These are phyloP conservation scores for Acanthaster planci DNA, from an alignment of 35 echinoderm and acorn worm species.

Conservation along the genomic window DNA sequence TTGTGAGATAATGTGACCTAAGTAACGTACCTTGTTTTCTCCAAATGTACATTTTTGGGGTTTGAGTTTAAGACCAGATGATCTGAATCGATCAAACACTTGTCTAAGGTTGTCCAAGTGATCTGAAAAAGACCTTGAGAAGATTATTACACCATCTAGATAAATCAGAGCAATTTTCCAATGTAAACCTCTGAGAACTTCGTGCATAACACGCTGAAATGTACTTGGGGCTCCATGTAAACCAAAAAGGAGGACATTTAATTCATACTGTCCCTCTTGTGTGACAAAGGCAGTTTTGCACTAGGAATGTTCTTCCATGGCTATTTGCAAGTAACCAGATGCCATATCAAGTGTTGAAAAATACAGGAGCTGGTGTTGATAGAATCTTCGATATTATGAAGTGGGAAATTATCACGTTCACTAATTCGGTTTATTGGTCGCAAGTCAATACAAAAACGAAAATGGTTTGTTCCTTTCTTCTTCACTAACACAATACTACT, in stretches of 20 bases:
- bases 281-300: too few species aligned
- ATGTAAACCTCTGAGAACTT: constrained; percentile 16
- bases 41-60: constrained; percentile 34
- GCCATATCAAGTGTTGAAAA: neutral
- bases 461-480: neutral
- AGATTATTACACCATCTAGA: constrained; percentile 18
- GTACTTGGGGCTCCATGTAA: constrained; percentile 45
- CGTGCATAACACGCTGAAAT: constrained; percentile 46
- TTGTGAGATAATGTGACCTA: constrained; percentile 11
- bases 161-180: constrained; percentile 20
- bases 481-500: neutral
- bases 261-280: too few species aligned
- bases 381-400: neutral
- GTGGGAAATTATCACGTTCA: neutral
- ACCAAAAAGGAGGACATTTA: too few species aligned
- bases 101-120: neutral
- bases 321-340: too few species aligned
- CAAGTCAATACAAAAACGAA: neutral
- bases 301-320: too few species aligned
- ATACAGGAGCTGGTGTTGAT: neutral
- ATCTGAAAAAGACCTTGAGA: neutral
- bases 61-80: constrained; percentile 52
- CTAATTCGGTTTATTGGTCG: neutral
- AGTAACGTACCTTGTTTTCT: constrained; percentile 2
- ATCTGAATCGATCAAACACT: constrained; percentile 39